A percentile compares a stretch with the other conserved stretches of the same genome.
Evolutionary conservation across 2,888 invertebrate species (phyloP).

Genomic region (Plutella xylostella): DNA sequence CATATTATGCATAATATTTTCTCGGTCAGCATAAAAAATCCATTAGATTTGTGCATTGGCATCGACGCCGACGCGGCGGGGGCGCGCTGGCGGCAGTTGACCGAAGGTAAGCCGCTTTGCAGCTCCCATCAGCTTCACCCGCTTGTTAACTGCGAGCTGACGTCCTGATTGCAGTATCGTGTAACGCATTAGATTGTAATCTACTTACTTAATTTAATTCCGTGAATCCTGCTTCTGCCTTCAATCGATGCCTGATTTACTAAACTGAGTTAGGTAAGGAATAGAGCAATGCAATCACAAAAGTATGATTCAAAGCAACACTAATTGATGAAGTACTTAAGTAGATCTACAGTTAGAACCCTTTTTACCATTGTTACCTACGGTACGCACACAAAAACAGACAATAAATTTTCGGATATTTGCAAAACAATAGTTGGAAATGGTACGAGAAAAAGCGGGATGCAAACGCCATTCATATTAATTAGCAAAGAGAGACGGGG

Average conservation of each 20-base stretch:
- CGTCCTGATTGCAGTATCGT: constrained; percentile 19
- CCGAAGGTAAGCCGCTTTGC: constrained; percentile 46
- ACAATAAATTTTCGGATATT: constrained; percentile 66
- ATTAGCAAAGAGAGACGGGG: constrained; percentile 70
- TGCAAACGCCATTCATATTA: constrained; percentile 71
- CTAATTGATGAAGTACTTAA: no score
- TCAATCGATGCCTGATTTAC: no score
- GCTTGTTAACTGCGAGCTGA: constrained; percentile 6
- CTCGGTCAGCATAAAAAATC: constrained; percentile 50
- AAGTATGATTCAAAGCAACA: no score
- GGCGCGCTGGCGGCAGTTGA: constrained; percentile 27
- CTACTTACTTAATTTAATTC: no score
- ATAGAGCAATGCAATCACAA: no score
- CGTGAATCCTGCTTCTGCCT: no score
- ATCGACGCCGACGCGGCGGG: constrained; percentile 20
- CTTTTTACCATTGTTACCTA: background rate
- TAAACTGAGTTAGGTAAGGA: no score
- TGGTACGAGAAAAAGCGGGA: constrained; percentile 68
- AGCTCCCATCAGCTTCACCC: constrained; percentile 22
- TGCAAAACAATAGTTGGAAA: constrained; percentile 69
- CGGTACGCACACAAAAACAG: constrained; percentile 55
- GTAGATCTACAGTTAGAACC: no score
- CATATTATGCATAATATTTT: constrained; percentile 41
- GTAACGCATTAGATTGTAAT: no score
- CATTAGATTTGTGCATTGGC: constrained; percentile 54